A percentile compares a stretch with the other conserved stretches of the same genome.
phyloP scores from a whole-genome alignment of 1,140 invertebrate genomes.

The Myzus persicae region DNA sequence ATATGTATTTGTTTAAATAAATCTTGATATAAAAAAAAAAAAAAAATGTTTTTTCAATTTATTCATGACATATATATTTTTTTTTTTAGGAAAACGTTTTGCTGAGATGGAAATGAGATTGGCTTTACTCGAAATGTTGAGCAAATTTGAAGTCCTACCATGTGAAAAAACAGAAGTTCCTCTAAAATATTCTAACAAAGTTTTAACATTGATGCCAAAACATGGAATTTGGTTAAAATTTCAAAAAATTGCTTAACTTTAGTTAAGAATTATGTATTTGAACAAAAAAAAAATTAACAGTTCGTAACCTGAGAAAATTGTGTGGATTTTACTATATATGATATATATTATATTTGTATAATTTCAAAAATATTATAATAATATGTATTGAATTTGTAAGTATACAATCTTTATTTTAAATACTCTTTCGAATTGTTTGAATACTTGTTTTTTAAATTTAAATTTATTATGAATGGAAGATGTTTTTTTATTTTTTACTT shows the following conservation, averaged over 20 bases:
- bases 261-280: too few species aligned
- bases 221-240: constrained; percentile 38
- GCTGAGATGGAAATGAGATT: not conserved
- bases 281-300: too few species aligned
- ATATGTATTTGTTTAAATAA: not conserved
- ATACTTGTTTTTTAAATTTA: too few species aligned
- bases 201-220: not conserved
- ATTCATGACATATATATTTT: not conserved
- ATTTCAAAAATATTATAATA: too few species aligned
- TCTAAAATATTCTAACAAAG: not conserved
- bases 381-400: too few species aligned
- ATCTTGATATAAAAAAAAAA: not conserved
- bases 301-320: too few species aligned
- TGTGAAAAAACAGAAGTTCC: not conserved
- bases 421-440: too few species aligned
- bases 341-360: too few species aligned
- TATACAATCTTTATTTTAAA: too few species aligned
- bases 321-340: too few species aligned
- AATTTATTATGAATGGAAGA: too few species aligned
- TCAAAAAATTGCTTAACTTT: not conserved
- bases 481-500: too few species aligned
- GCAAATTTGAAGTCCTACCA: not conserved
- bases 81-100: not conserved
- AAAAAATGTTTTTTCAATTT: not conserved
- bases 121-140: not conserved